Percentiles rank a stretch among this genome's conserved stretches.
Evolutionary conservation across 1,140 invertebrate genomes (phyloP).

Genomic region (Drosophila sp.): DNA sequence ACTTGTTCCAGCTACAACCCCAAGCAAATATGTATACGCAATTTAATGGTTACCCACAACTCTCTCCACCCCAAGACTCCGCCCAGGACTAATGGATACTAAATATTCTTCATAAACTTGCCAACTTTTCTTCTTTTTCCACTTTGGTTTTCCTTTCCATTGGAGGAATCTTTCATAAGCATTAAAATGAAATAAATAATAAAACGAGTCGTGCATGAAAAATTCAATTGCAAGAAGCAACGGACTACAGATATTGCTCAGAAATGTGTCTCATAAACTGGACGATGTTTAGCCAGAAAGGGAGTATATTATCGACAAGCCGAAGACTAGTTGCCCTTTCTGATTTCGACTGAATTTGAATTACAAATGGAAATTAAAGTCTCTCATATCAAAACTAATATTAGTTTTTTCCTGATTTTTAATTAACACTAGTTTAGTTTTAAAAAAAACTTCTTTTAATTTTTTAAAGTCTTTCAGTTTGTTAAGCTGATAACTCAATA

Average conservation of each 20-base stretch:
- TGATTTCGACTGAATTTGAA: not conserved
- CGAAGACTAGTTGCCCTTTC: not conserved
- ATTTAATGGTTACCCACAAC: conserved; percentile 18
- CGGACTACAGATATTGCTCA: conserved; percentile 38
- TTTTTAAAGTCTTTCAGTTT: no score
- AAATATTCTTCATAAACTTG: conserved; percentile 25
- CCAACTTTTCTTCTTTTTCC: not conserved
- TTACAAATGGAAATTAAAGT: no score
- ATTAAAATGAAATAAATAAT: conserved; percentile 63
- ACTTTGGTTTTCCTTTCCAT: not conserved
- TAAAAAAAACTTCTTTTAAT: no score
- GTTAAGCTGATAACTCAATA: no score
- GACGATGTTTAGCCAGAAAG: conserved; percentile 13
- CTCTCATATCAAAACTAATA: no score
- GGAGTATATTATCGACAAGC: not conserved
- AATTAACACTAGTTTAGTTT: no score
- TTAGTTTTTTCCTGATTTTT: no score
- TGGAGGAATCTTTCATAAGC: conserved; percentile 14
- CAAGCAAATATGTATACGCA: conserved; percentile 34
- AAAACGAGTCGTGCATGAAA: conserved; percentile 65
- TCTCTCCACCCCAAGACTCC: not conserved
- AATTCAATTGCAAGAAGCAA: conserved; percentile 52
- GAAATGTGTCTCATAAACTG: conserved; percentile 15
- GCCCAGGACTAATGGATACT: conserved; percentile 33
- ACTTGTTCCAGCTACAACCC: conserved; percentile 30